These are phyloP conservation scores for Ceratitis capitata DNA, from an alignment of 1,140 invertebrate genomes.

Conservation along the genomic window DNA sequence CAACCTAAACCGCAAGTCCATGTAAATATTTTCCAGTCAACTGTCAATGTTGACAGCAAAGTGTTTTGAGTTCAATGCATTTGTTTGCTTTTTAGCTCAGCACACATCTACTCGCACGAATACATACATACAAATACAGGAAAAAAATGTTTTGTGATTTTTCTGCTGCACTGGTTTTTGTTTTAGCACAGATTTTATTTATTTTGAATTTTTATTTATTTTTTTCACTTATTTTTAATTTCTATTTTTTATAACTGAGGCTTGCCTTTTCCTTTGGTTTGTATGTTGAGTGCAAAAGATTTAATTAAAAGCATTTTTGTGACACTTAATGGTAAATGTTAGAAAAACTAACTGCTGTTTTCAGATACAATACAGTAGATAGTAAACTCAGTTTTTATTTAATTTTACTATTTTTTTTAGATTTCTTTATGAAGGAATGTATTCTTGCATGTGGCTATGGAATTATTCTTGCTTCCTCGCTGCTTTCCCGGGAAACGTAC, in stretches of 20 bases:
- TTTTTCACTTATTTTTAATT: not conserved
- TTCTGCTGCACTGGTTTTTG: not conserved
- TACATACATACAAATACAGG: not conserved
- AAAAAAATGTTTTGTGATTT: not conserved
- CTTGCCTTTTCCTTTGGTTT: not conserved
- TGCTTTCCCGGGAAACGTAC: too few species aligned
- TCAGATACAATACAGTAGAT: too few species aligned
- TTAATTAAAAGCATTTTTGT: conserved; percentile 13
- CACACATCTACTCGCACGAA: not conserved
- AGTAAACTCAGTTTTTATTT: too few species aligned
- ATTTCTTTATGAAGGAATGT: too few species aligned
- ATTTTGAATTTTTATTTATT: not conserved
- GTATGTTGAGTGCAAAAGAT: not conserved
- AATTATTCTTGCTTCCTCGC: too few species aligned
- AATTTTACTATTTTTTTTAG: too few species aligned
- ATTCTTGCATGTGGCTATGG: too few species aligned
- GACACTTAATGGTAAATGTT: not conserved
- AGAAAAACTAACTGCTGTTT: too few species aligned
- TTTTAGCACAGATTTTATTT: conserved; percentile 3
- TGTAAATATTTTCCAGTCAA: conserved; percentile 38
- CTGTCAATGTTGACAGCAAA: conserved; percentile 17
- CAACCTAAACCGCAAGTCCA: conserved; percentile 34
- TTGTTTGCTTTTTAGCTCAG: conserved; percentile 19
- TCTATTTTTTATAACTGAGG: not conserved
- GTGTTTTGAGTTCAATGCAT: conserved; percentile 4